phyloP scores from a whole-genome alignment of 2,888 invertebrate genomes.

The Drosophila cracens region DNA sequence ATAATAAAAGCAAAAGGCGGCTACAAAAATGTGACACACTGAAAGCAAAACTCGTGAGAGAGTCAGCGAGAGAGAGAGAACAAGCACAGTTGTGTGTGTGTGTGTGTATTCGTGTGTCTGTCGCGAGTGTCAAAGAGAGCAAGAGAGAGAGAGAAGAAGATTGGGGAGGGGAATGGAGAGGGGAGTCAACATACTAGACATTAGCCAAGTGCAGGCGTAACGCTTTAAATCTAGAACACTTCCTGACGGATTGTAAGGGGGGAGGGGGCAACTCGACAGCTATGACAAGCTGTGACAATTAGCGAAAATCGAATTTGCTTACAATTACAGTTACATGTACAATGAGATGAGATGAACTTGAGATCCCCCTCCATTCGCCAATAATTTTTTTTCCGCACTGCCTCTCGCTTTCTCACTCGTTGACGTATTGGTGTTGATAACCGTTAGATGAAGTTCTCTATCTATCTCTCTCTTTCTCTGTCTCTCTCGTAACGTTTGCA shows the following conservation, averaged over 20 bases:
- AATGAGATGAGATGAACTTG: constrained; percentile 62
- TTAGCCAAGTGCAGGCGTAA: constrained; percentile 58
- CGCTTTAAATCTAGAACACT: constrained; percentile 68
- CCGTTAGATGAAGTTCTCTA: constrained; percentile 44
- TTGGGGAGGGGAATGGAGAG: neutral
- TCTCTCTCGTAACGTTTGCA: constrained; percentile 34
- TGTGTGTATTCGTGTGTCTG: neutral
- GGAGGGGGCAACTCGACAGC: neutral
- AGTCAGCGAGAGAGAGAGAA: neutral
- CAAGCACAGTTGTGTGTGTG: constrained; percentile 3
- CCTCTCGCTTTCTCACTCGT: constrained; percentile 1
- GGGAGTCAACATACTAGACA: constrained; percentile 20
- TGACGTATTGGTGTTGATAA: constrained; percentile 20
- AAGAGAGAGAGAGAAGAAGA: neutral
- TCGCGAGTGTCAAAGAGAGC: constrained; percentile 3
- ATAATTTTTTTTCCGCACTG: constrained; percentile 1
- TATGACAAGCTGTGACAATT: constrained; percentile 51
- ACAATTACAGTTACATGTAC: constrained; percentile 57
- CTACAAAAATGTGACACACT: constrained; percentile 70
- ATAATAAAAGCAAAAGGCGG: constrained; percentile 60
- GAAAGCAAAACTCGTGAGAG: constrained; percentile 47
- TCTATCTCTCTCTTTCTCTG: neutral
- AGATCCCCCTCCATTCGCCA: constrained; percentile 9
- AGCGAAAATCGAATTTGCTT: constrained; percentile 75
- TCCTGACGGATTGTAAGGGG: constrained; percentile 42